Percentiles rank a stretch among this genome's conserved stretches.
Evolutionary conservation across 2,888 invertebrate genomes (phyloP).

Genomic region (Chrysina gloriosa): DNA sequence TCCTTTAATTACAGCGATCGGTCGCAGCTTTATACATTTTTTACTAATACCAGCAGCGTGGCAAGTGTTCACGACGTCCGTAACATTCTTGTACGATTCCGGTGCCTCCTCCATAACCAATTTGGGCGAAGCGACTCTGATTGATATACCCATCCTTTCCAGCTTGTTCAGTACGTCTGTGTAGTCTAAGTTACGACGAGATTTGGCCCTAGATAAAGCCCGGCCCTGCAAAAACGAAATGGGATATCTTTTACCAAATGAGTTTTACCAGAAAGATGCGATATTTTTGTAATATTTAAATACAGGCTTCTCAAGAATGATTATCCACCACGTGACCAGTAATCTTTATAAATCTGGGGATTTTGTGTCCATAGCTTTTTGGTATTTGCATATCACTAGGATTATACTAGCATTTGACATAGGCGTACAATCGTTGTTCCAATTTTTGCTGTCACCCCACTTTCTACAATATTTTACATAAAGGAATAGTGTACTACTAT

Average conservation of each 20-base stretch:
- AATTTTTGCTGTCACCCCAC: too few relatives aligned
- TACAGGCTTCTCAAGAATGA: too few relatives aligned
- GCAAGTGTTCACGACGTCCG: slow-evolving; percentile 98
- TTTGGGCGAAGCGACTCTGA: slow-evolving; percentile 98
- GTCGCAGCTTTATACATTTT: slow-evolving; percentile 94
- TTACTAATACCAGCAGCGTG: slow-evolving; percentile 97
- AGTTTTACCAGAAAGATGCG: background rate
- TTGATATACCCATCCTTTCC: slow-evolving; percentile 88
- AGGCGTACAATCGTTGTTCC: too few relatives aligned
- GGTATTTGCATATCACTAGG: too few relatives aligned
- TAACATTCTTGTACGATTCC: slow-evolving; percentile 99
- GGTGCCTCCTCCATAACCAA: slow-evolving; percentile 99
- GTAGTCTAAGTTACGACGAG: slow-evolving; percentile 94
- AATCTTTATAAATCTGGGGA: too few relatives aligned
- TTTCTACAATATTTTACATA: too few relatives aligned
- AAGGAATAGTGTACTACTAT: too few relatives aligned
- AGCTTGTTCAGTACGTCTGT: slow-evolving; percentile 88
- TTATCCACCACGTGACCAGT: too few relatives aligned
- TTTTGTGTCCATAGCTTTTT: too few relatives aligned
- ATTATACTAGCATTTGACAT: too few relatives aligned
- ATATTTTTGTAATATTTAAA: too few relatives aligned
- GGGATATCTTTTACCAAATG: background rate
- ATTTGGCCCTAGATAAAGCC: slow-evolving; percentile 96
- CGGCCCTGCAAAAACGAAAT: slow-evolving; percentile 78
- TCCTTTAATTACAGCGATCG: slow-evolving; percentile 99